phyloP scores from a whole-genome alignment of 53 echinoderm and acorn worm genomes.

The Antedon mediterranea region DNA sequence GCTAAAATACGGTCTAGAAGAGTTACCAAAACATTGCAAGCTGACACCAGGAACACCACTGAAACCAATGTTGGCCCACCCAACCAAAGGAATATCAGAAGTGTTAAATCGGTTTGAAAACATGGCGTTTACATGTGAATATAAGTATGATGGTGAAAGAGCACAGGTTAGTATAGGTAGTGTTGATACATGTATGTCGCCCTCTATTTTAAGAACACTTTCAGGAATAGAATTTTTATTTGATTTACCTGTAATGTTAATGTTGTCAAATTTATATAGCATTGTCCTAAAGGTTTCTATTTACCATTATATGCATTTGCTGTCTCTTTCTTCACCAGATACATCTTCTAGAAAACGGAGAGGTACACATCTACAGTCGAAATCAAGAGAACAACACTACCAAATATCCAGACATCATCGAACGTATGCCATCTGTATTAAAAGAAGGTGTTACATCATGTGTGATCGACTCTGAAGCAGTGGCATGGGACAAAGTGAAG shows the following conservation, averaged over 20 bases:
- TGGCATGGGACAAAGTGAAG: constrained; percentile 78
- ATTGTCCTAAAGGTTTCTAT: too few relatives aligned
- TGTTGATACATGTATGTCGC: too few relatives aligned
- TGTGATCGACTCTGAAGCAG: constrained; percentile 80
- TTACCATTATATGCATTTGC: neutral
- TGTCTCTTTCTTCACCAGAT: constrained; percentile 34
- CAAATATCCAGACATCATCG: constrained; percentile 93
- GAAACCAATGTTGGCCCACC: constrained; percentile 96
- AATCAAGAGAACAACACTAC: constrained; percentile 91
- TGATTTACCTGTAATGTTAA: too few relatives aligned
- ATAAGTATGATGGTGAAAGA: constrained; percentile 92
- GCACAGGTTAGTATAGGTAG: constrained; percentile 47
- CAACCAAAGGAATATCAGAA: constrained; percentile 94
- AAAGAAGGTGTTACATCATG: constrained; percentile 52
- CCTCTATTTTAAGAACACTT: too few relatives aligned
- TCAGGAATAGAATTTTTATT: too few relatives aligned
- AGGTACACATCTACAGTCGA: constrained; percentile 82
- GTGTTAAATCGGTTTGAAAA: constrained; percentile 79
- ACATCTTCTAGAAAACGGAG: constrained; percentile 66
- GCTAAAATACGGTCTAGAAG: constrained; percentile 51
- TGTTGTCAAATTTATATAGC: neutral
- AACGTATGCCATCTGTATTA: constrained; percentile 18
- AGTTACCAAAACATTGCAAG: constrained; percentile 70
- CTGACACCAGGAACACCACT: constrained; percentile 82
- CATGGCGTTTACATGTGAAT: constrained; percentile 85